Evolutionary conservation across 2,888 invertebrate species (phyloP).

Genomic region (Nebria brevicollis): DNA sequence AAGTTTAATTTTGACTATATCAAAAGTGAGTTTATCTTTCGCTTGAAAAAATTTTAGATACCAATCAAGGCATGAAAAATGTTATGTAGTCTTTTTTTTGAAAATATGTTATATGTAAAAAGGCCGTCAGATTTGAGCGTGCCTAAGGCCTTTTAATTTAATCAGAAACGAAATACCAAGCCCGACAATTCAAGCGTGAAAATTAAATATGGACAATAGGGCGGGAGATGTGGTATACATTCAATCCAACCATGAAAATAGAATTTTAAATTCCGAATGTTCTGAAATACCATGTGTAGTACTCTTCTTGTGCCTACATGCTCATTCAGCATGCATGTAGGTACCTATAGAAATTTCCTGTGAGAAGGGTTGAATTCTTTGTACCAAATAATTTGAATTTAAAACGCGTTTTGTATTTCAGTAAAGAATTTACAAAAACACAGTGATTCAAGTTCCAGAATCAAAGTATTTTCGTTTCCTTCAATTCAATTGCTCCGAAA

Average conservation of each 20-base stretch:
- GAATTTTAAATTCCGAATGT: not conserved
- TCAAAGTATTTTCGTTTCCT: too few relatives aligned
- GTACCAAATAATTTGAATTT: too few relatives aligned
- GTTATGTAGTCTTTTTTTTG: not conserved
- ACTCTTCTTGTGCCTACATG: too few relatives aligned
- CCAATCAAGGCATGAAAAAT: not conserved
- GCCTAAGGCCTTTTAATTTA: not conserved
- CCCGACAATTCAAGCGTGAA: not conserved
- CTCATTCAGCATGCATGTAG: too few relatives aligned
- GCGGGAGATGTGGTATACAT: not conserved
- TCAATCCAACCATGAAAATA: not conserved
- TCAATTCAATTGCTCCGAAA: too few relatives aligned
- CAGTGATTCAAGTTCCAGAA: too few relatives aligned
- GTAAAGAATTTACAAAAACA: too few relatives aligned
- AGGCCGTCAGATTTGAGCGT: not conserved
- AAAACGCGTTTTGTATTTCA: too few relatives aligned
- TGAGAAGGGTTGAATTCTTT: too few relatives aligned
- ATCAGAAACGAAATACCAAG: not conserved
- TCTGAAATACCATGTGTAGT: not conserved
- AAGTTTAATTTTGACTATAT: too few relatives aligned
- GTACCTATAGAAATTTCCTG: too few relatives aligned
- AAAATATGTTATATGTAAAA: not conserved
- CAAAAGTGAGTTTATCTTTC: not conserved
- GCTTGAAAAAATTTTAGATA: not conserved
- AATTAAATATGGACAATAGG: slow-evolving; percentile 1